Evolutionary conservation across 2,888 invertebrate genomes (phyloP), one percentile per base, ranked within the genome.

Genomic region (Panzeria rudis): DNA sequence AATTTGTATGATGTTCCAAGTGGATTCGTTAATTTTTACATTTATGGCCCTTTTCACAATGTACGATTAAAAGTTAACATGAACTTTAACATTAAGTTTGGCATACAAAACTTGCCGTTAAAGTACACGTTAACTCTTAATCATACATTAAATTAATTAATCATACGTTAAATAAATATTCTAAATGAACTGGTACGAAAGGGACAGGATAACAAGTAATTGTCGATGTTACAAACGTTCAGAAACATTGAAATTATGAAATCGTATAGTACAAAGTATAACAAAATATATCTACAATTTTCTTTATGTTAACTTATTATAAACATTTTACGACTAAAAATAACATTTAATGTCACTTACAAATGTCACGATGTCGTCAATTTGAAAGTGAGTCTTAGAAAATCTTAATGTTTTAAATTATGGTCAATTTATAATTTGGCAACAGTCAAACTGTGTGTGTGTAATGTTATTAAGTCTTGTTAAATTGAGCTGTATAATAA

Each of bases 321-420:
- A 25, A 38, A 66, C n/a, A 62, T 13, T 69, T 78, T 52, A 80
- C 13, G 73, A 32, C 15, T n/a, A 9, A 64, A n/a, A 50, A 52
- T 59, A 25, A 80, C 15, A 59, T 59, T 73, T 72, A 56, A 69
- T 76, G 38, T 35, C 54, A 38, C 35, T 25, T 1, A 25, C 81
- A 82, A 82, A 62, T 82, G 81, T 76, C 61, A 82, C 61, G 52
- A 20, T n/a, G 52, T 15, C 8, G n/a, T 23, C 38, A 23, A 64
- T 32, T 72, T 29, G 6, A 17, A 52, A 54, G 35, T 11, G 8
- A 50, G 54, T 78, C 56, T 61, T 38, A 61, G 29, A 59, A 35
- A 47, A 50, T 41, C 15, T 59, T 25, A 56, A 32, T 47, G 38
- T 4, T 5, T 15, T 0, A 64, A 76, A 59, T 76, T 56, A 77